Base-by-base conservation (phyloP, 2,797 vertebrate genomes). In the Melanotaenia parkinsoni region DNA sequence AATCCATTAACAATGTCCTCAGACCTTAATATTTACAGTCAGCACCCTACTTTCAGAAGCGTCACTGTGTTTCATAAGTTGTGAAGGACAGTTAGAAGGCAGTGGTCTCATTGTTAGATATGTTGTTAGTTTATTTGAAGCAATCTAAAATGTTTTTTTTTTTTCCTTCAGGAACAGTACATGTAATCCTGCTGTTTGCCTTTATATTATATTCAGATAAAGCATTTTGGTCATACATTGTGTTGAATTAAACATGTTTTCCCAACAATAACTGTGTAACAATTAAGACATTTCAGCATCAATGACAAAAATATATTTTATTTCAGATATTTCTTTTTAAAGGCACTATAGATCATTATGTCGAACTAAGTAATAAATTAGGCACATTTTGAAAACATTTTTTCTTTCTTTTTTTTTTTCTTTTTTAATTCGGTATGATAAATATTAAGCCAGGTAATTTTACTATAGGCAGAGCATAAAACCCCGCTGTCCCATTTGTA, bases 1-100 rank as follows among this genome's bases (percentile, higher is more conserved):
- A 90, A 91, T 86, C 88, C 68, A 92, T 92, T 88, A 86, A 86
- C 87, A 81, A 79, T 73, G 87, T 93, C 90, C 86, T 92, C 90
- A 90, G 91, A 89, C 90, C 88, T 89, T 81, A 86, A 86, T 92
- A 91, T 91, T 93, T 89, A 90, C 86, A 85, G 86, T 86, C 86
- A 83, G 70, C 85, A 91, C 76, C 91, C 90, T 91, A 91, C 88
- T 91, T 91, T 90, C 75, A 81, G 69, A 67, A 66, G 77, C 73
- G 66, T 71, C 69, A 16, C 37, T 40, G 74, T 81, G 68, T 84
- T 87, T 83, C 79, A 77, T 71, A 72, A 86, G 70, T 83, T 83
- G 77, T 89, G 87, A 91, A 92, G 91, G 90, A 76, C 89, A 77
- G 84, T 73, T 88, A 81, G 75, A 90, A 89, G 88, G 43, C 86